Conservation (phyloP, 2,113 vertebrate species). For the Prochilodus magdalenae region DNA sequence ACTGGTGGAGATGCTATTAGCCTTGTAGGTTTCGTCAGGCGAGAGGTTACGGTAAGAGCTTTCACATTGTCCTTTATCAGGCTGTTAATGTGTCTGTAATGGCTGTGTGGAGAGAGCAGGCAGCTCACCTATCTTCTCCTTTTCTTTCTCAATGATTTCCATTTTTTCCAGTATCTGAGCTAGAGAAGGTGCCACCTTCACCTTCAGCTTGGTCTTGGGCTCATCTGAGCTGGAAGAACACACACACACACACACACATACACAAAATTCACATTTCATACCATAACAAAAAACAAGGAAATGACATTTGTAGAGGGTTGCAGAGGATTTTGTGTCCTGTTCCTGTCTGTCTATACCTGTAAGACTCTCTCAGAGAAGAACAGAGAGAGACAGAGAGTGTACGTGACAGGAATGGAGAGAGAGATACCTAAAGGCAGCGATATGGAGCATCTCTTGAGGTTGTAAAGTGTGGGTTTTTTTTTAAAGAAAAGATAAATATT, state of each 20-base stretch:
- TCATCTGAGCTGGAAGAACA: constrained; percentile 76
- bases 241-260: neutral
- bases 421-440: neutral
- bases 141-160: constrained; percentile 61
- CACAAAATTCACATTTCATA: constrained; percentile 21
- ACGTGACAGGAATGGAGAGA: neutral
- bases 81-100: neutral
- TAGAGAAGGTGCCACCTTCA: constrained; percentile 81
- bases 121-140: constrained; percentile 58
- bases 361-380: neutral
- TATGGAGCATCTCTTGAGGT: too few relatives aligned
- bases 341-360: neutral
- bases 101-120: neutral
- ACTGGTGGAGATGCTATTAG: neutral
- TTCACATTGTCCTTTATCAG: too few relatives aligned
- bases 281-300: neutral
- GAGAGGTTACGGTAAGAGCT: neutral
- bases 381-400: neutral
- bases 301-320: too few relatives aligned
- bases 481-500: too few relatives aligned
- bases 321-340: neutral
- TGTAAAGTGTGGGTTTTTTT: neutral
- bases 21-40: neutral
- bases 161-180: constrained; percentile 80
- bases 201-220: constrained; percentile 73